Percentiles rank a stretch among this genome's conserved stretches.
These are phyloP conservation scores for Brienomyrus longianalis DNA, from an alignment of 2,113 vertebrate genomes.

Conservation along the genomic window DNA sequence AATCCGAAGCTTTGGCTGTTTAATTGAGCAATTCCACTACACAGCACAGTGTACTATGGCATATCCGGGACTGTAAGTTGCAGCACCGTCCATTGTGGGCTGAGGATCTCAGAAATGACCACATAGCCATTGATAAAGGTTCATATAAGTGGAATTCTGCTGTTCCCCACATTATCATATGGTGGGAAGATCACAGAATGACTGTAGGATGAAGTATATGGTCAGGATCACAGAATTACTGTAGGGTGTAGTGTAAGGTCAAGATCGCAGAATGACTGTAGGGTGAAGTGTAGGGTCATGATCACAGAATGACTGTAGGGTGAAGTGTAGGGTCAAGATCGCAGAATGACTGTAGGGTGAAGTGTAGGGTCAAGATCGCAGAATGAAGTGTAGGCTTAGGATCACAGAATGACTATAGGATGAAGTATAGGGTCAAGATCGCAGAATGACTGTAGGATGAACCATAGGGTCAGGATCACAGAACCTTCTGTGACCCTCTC, in stretches of 20 bases:
- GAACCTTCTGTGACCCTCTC: neutral
- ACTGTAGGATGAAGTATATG: neutral
- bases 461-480: neutral
- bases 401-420: too few species aligned
- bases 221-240: neutral
- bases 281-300: neutral
- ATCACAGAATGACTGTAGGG: too few species aligned
- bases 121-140: neutral
- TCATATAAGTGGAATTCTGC: neutral
- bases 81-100: neutral
- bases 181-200: neutral
- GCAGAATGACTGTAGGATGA: too few species aligned
- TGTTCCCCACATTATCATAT: neutral
- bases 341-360: too few species aligned
- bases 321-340: neutral
- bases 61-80: neutral
- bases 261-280: neutral
- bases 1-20: neutral
- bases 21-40: neutral
- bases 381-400: neutral
- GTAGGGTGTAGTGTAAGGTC: neutral
- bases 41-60: neutral
- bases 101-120: neutral
- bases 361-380: too few species aligned
- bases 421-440: too few species aligned